Conservation (phyloP, 2,113 vertebrate genomes). For the Pedetes capensis region DNA sequence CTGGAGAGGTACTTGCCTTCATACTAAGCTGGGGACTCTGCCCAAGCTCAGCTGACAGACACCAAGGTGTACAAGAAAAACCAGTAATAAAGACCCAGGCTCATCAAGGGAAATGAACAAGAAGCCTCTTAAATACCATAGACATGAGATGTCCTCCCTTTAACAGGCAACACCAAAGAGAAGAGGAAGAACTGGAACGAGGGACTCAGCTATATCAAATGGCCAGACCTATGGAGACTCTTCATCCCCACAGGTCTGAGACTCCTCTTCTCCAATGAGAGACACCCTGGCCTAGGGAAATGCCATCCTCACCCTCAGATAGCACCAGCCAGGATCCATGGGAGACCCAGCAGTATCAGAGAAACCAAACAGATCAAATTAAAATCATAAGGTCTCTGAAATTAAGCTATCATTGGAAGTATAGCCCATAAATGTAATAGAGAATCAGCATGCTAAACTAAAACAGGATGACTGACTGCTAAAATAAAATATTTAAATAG, state of each 20-base stretch:
- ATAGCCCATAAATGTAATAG: background rate
- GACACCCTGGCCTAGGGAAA: background rate
- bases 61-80: background rate
- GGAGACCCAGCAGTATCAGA: background rate
- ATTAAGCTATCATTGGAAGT: background rate
- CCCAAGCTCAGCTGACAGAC: background rate
- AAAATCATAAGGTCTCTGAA: background rate
- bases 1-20: background rate
- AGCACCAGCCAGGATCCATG: background rate
- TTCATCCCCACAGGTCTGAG: background rate
- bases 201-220: background rate
- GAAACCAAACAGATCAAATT: background rate
- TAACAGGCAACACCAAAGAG: background rate
- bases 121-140: background rate
- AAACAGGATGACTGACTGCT: background rate
- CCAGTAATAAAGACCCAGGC: background rate
- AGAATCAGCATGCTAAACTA: background rate
- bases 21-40: background rate
- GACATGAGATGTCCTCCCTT: background rate
- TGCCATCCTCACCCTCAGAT: background rate
- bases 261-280: background rate
- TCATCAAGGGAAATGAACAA: background rate
- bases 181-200: background rate
- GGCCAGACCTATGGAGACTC: background rate
- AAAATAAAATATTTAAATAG: background rate